Evolutionary conservation across 2,113 vertebrate genomes (phyloP), one percentile per base, ranked within the genome.

Genomic region (Ardeotis arabs): DNA sequence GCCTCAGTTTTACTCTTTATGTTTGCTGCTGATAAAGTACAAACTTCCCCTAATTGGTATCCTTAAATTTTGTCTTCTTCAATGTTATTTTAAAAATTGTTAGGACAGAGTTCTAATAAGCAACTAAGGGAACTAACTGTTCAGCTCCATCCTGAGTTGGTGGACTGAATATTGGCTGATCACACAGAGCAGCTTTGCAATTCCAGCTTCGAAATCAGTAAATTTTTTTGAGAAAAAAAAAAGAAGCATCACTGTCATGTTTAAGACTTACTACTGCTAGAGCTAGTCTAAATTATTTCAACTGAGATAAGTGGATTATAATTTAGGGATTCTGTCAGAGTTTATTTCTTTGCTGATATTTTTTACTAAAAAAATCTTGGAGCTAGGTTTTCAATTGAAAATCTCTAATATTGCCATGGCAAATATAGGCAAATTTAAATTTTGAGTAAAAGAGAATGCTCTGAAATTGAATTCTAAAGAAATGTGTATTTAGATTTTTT

Each of bases 1-100:
- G 52, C 69, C 83, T 93, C 88, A 53, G 72, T 92, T 96, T 93
- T 52, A 72, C 62, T 79, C 44, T 67, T 74, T 59, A 44, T 67
- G 59, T 63, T 66, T 89, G 22, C 44, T 78, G n/a, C 14, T 39
- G 49, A 67, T 68, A 81, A 73, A 77, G 41, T 33, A 67, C 17
- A 80, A 59, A n/a, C 27, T 85, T 50, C 12, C 41, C 16, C 19
- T 68, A 63, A 52, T 35, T 80, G 28, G 47, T 21, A 63, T 3
- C 0, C 28, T 67, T 77, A 50, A 45, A 55, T 60, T 47, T 77
- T 77, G 25, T 45, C 29, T 19, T 55, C 44, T 56, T 78, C 47
- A 81, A 22, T 24, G 39, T 47, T 41, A 70, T 45, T 44, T 92
- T 90, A 79, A 19, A 33, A 70, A 76, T 28, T 41, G 7, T 37